Base-by-base conservation (phyloP, 1,140 invertebrate species). In the Diplogasteroides magnus region DNA sequence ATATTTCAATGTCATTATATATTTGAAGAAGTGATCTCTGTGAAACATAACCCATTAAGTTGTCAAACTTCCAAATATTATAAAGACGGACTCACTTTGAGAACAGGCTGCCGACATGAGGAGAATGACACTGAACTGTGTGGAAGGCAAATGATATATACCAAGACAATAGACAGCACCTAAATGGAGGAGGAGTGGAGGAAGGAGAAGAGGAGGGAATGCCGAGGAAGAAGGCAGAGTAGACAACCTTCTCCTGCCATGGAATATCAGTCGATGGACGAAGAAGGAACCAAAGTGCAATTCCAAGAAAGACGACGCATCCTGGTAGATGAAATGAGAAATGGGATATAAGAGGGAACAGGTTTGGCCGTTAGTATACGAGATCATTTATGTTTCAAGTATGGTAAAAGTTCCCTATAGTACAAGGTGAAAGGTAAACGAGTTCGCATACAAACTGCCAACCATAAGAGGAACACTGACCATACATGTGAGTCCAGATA, bases 101-200 rank as follows among this genome's bases (percentile, higher is more conserved):
- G 85, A 98, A 98, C 61, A 98, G 86, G 86, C 92, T 94, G 69
- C 94, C 94, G 65, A 98, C 91, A 73, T 83, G 82, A 84, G 96
- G 92, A 27, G 94, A 97, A 85, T 99, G 97, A 86, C 96, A 98
- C 84, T 92, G 93, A 31, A 99, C 88, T 61, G 95, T 98, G 85
- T 99, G 97, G 86, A 98, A 99, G 69, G 92, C 90, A 85, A 93
- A 97, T 6, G 94, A 98, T 83, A 96, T n/a, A n/a, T 91, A 67
- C 94, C 93, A 32, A 98, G 86, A 85, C 97, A 99, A n/a, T 94
- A 87, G 73, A 98, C 97, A 73, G 94, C 96, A 68, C 96, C 94
- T 55, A 90, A 86, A 84, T 98, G 98, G 84, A 98, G 98, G 56
- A 89, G 89, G 37, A 48, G 37, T 11, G 37, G 19, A 19, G 19